phyloP scores from a whole-genome alignment of 2,888 invertebrate species.

The Dione juno region DNA sequence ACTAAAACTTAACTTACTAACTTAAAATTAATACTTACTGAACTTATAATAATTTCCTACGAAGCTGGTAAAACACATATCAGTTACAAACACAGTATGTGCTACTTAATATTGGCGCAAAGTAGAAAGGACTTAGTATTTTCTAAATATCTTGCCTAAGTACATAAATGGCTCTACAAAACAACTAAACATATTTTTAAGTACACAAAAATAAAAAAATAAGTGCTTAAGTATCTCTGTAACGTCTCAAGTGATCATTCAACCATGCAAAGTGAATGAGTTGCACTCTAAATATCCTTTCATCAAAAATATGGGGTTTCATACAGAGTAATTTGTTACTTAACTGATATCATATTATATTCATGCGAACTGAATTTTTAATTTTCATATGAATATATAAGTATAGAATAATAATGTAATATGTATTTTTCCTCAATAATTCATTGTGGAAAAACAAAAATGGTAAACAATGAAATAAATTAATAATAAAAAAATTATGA shows the following conservation, averaged over 20 bases:
- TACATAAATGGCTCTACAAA: slow-evolving; percentile 21
- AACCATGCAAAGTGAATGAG: slow-evolving; percentile 34
- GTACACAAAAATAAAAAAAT: slow-evolving; percentile 30
- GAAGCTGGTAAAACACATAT: background rate
- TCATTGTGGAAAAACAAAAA: no score
- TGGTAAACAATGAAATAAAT: no score
- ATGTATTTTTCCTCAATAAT: no score
- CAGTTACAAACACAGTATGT: background rate
- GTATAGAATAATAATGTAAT: no score
- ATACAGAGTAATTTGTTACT: slow-evolving; percentile 38
- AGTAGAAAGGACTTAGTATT: background rate
- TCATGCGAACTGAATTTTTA: background rate
- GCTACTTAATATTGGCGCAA: background rate
- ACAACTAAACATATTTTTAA: slow-evolving; percentile 21
- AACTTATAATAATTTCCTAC: background rate
- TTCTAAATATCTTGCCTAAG: slow-evolving; percentile 10
- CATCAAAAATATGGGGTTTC: slow-evolving; percentile 44
- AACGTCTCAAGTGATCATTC: slow-evolving; percentile 44
- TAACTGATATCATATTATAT: slow-evolving; percentile 34
- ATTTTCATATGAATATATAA: background rate
- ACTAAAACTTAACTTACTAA: no score
- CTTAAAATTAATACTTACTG: no score
- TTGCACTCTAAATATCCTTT: slow-evolving; percentile 44
- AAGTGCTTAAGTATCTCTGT: slow-evolving; percentile 32
- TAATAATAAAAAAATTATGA: no score